Base-by-base conservation (phyloP, 2,797 vertebrate species). In the Echiichthys vipera region DNA sequence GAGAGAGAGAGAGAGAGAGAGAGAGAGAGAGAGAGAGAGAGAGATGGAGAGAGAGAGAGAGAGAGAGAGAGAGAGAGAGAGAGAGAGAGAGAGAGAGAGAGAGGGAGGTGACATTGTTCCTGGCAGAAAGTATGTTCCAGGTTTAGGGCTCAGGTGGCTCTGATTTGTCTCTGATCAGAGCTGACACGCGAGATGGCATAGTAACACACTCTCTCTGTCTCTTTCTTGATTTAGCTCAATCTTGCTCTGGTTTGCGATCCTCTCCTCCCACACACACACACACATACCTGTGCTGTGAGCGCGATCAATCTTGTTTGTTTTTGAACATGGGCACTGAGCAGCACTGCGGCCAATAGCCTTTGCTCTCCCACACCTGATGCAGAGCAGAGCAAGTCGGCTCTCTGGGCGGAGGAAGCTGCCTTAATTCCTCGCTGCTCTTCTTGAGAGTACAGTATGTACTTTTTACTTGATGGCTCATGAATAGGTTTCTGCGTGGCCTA, bases 61-160 rank as follows among this genome's bases (percentile, higher is more conserved):
- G 70, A 36, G 53, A 0, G 62, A 51, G 65, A 76, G 32, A 36
- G 11, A 67, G 63, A 65, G 72, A 68, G 67, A 22, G 64, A 54
- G 40, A 39, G 39, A 29, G 39, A 64, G 58, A 68, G 66, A 29
- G 70, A 36, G 53, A 0, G 62, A 51, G 65, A 76, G 32, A 36
- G 11, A 67, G 63, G 63, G 72, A 68, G 73, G 85, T 84, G 78
- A 82, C 73, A 81, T 71, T 81, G 77, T 78, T 75, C 45, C 61
- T 81, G 86, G 80, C 80, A 81, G 88, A 73, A 81, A 86, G n/a
- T 84, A 84, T 83, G 84, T 79, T 82, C 65, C 74, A 74, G 67
- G 67, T 86, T 77, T 43, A 84, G 83, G 86, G 82, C 87, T 89
- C 89, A 89, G 90, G 89, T 90, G 90, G 65, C 68, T 88, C 55